Evolutionary conservation across 2,797 vertebrate species (phyloP).

Genomic region (Balearica regulorum): DNA sequence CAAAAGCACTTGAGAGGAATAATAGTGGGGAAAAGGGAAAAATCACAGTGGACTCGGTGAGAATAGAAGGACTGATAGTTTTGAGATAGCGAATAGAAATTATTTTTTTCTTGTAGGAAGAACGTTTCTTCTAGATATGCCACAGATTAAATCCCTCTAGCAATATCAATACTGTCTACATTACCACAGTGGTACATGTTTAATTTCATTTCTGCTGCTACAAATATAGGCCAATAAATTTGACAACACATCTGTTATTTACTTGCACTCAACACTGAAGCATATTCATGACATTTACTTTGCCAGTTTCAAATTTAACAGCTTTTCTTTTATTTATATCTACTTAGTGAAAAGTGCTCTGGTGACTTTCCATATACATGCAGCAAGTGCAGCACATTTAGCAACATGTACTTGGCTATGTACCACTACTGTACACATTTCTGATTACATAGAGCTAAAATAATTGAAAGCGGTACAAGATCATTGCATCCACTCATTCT

Average conservation of each 20-base stretch:
- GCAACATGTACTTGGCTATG: not conserved
- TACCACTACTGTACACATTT: not conserved
- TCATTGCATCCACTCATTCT: not conserved
- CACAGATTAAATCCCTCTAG: slow-evolving; percentile 30
- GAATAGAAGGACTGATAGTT: not conserved
- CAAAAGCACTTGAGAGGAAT: not conserved
- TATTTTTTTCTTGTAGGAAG: not conserved
- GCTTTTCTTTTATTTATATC: slow-evolving; percentile 63
- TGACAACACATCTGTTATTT: slow-evolving; percentile 68
- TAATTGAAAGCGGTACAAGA: not conserved
- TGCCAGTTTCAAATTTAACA: slow-evolving; percentile 55
- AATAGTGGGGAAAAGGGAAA: not conserved
- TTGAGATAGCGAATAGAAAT: not conserved
- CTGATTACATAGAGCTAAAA: not conserved
- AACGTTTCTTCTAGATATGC: not conserved
- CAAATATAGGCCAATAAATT: slow-evolving; percentile 61
- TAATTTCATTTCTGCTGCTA: slow-evolving; percentile 49
- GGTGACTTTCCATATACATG: slow-evolving; percentile 22
- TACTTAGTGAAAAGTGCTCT: slow-evolving; percentile 52
- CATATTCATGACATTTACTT: slow-evolving; percentile 62
- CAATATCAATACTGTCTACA: slow-evolving; percentile 23
- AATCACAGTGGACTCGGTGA: not conserved
- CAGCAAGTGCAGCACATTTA: not conserved
- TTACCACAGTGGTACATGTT: slow-evolving; percentile 5
- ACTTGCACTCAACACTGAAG: slow-evolving; percentile 48